phyloP scores from a whole-genome alignment of 1,140 invertebrate species.

The Drosophila saltans region DNA sequence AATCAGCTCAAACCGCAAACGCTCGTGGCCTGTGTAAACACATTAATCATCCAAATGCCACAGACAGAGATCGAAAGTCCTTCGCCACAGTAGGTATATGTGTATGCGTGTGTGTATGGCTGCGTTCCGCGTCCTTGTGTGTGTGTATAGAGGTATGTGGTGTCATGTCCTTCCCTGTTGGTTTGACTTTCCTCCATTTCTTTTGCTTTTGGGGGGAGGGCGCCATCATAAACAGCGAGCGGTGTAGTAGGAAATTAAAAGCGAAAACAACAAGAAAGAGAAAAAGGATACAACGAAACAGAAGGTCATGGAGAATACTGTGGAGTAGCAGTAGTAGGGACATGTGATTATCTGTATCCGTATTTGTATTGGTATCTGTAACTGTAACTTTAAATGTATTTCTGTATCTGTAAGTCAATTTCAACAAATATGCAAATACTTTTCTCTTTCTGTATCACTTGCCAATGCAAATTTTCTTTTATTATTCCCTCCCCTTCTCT shows the following conservation, averaged over 20 bases:
- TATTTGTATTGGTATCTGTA: neutral
- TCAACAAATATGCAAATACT: slow-evolving; percentile 76
- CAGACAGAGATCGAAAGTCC: slow-evolving; percentile 79
- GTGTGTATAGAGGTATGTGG: neutral
- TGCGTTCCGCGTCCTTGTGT: neutral
- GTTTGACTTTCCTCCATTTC: slow-evolving; percentile 16
- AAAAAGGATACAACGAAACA: slow-evolving; percentile 34
- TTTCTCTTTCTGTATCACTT: slow-evolving; percentile 45
- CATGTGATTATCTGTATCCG: slow-evolving; percentile 62
- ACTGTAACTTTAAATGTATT: slow-evolving; percentile 7
- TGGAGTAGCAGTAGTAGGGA: neutral
- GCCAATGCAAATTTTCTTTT: slow-evolving; percentile 61
- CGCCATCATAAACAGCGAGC: slow-evolving; percentile 66
- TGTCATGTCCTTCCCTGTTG: slow-evolving; percentile 28
- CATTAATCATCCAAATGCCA: slow-evolving; percentile 80
- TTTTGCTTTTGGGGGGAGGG: slow-evolving; percentile 37
- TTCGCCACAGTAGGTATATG: slow-evolving; percentile 8
- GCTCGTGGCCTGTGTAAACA: slow-evolving; percentile 79
- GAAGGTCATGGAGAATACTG: slow-evolving; percentile 16
- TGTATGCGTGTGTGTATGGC: neutral
- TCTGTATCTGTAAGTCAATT: slow-evolving; percentile 36
- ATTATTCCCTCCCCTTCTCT: neutral
- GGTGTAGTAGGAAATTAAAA: slow-evolving; percentile 74
- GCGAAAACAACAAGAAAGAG: slow-evolving; percentile 53
- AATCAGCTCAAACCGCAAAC: slow-evolving; percentile 74